phyloP scores from a whole-genome alignment of 1,140 invertebrate species.

The Phortica variegata region DNA sequence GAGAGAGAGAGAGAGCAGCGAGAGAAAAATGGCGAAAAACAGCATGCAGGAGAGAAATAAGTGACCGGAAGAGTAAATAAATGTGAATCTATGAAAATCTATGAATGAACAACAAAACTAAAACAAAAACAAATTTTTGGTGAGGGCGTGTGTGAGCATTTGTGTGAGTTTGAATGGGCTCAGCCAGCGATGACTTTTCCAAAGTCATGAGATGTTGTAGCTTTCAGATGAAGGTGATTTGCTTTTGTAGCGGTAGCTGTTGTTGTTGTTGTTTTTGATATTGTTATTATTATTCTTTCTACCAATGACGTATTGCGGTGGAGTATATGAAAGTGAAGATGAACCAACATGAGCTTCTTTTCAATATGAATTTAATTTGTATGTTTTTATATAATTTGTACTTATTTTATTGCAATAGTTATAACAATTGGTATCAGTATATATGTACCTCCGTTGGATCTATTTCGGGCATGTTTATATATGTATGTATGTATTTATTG shows the following conservation, averaged over 20 bases:
- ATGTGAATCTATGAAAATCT: slow-evolving; percentile 1
- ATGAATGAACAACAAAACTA: slow-evolving; percentile 2
- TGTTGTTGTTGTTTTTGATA: slow-evolving; percentile 16
- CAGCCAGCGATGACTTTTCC: slow-evolving; percentile 26
- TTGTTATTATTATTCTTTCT: neutral
- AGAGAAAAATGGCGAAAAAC: no score
- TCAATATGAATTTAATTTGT: neutral
- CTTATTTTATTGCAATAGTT: neutral
- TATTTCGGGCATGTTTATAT: slow-evolving; percentile 25
- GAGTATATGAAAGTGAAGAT: slow-evolving; percentile 18
- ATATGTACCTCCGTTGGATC: slow-evolving; percentile 1
- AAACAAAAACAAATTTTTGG: slow-evolving; percentile 6
- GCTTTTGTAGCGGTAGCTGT: neutral
- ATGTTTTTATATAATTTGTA: neutral
- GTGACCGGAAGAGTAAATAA: neutral
- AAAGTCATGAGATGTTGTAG: slow-evolving; percentile 29
- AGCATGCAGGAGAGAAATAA: neutral
- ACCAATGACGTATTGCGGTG: slow-evolving; percentile 16
- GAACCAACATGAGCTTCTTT: slow-evolving; percentile 26
- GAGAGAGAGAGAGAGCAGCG: no score
- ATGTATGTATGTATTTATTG: slow-evolving; percentile 20
- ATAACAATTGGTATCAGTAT: no score
- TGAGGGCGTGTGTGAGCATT: slow-evolving; percentile 21
- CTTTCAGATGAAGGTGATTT: slow-evolving; percentile 37
- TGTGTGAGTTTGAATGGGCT: slow-evolving; percentile 15